Base-by-base conservation (phyloP, 2,797 vertebrate species). In the Helicolenus hilgendorfi region DNA sequence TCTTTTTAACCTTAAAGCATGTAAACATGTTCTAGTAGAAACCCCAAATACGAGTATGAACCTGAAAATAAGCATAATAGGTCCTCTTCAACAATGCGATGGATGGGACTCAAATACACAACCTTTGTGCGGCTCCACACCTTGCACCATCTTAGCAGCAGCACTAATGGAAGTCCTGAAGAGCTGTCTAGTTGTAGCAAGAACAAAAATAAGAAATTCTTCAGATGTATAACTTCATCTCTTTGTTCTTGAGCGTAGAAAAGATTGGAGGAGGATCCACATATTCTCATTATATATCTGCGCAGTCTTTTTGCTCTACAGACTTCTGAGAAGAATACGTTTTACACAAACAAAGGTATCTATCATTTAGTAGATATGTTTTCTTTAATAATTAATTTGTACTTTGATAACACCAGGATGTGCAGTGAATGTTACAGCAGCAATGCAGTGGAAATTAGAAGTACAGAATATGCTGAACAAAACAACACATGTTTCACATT, bases 321-420 rank as follows among this genome's bases (percentile, higher is more conserved):
- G 36, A 58, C 65, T 64, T 53, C 14, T 33, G 53, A 55, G 26
- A 77, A 67, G 41, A 86, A 70, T 35, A 24, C 11, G 1, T 59
- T 24, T 84, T 75, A 83, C 64, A 80, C 45, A 77, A 88, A 82
- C 65, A 41, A 79, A 56, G 26, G 15, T 29, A 69, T 87, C 49
- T 55, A 84, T 94, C 22, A 82, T 89, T 92, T 63, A 77, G 55
- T 75, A 59, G 29, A 41, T 84, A 59, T 79, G 14, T 71, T 70
- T 76, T 81, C 55, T 84, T 93, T 62, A 86, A 90, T 88, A 64
- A 86, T 84, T 86, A 0, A 90, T 67, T 7, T 58, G 29, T 58
- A 60, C 31, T 79, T 64, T 79, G 18, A 84, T 72, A 87, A 79
- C 85, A 87, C 36, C 22, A 15, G 38, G 74, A 53, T 85, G 72